phyloP scores from a whole-genome alignment of 2,113 vertebrate genomes.

The Strix aluco region DNA sequence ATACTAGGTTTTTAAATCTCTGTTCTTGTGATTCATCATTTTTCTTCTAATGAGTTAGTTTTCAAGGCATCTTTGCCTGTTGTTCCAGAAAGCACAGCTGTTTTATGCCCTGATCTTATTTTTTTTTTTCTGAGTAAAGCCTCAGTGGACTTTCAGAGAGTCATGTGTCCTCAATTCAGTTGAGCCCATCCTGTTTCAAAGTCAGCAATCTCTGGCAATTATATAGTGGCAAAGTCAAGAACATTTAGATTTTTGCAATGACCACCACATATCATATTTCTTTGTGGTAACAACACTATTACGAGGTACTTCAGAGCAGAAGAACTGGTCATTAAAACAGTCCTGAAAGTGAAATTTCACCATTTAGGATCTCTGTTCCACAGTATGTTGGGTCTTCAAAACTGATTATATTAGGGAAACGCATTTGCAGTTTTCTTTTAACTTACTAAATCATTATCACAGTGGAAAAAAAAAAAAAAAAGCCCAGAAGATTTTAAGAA shows the following conservation, averaged over 20 bases:
- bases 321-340: not conserved
- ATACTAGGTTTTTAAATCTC: not conserved
- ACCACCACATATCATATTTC: not conserved
- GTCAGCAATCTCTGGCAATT: not conserved
- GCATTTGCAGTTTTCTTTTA: not conserved
- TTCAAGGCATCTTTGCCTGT: not conserved
- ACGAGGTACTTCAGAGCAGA: not conserved
- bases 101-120: not conserved
- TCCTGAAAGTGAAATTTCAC: not conserved
- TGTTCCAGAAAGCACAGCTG: not conserved
- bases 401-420: not conserved
- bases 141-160: not conserved
- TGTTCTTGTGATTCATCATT: not conserved
- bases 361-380: rapidly evolving
- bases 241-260: not conserved
- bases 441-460: not conserved
- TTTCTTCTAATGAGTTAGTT: not conserved
- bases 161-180: not conserved
- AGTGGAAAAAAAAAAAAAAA: not conserved
- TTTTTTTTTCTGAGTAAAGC: not conserved
- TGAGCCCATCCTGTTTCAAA: not conserved
- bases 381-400: not conserved
- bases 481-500: not conserved
- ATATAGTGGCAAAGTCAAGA: not conserved
- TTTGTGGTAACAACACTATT: not conserved